Evolutionary conservation across 2,888 invertebrate genomes (phyloP).

Genomic region (Chymomyza procnemis): DNA sequence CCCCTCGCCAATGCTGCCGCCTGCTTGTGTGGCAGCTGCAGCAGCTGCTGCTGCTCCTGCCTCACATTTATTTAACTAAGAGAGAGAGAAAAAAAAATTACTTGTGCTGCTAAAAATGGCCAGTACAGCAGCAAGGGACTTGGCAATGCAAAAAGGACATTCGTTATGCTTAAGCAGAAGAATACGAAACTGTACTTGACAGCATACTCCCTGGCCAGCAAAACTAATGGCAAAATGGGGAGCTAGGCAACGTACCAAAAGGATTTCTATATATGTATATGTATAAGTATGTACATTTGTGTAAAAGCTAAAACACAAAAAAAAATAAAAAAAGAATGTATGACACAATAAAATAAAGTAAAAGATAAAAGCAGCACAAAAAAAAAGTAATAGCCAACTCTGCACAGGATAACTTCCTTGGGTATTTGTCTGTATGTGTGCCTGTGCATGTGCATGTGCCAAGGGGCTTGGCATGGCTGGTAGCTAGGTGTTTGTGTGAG

Average conservation of each 20-base stretch:
- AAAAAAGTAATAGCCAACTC: conserved; percentile 67
- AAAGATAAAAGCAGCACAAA: conserved; percentile 51
- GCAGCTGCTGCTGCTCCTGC: conserved; percentile 2
- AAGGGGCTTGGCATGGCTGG: conserved; percentile 48
- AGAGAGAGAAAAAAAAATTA: conserved; percentile 66
- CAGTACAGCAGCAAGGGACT: not conserved
- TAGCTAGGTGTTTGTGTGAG: conserved; percentile 16
- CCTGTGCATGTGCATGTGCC: conserved; percentile 10
- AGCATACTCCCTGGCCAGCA: conserved; percentile 31
- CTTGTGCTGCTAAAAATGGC: conserved; percentile 52
- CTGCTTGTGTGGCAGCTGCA: conserved; percentile 2
- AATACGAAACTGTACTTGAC: conserved; percentile 73
- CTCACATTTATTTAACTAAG: conserved; percentile 71
- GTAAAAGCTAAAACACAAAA: not conserved
- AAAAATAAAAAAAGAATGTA: conserved; percentile 34
- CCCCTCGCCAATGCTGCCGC: conserved; percentile 14
- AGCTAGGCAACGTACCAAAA: conserved; percentile 17
- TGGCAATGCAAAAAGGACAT: conserved; percentile 62
- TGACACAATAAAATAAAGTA: conserved; percentile 42
- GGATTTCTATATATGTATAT: conserved; percentile 32
- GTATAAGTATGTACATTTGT: not conserved
- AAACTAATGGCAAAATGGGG: conserved; percentile 64
- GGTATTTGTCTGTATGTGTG: conserved; percentile 7
- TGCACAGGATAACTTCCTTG: conserved; percentile 54
- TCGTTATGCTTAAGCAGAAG: conserved; percentile 76